Conservation (phyloP, 2,113 vertebrate genomes). For the Pelmatolapia mariae region DNA sequence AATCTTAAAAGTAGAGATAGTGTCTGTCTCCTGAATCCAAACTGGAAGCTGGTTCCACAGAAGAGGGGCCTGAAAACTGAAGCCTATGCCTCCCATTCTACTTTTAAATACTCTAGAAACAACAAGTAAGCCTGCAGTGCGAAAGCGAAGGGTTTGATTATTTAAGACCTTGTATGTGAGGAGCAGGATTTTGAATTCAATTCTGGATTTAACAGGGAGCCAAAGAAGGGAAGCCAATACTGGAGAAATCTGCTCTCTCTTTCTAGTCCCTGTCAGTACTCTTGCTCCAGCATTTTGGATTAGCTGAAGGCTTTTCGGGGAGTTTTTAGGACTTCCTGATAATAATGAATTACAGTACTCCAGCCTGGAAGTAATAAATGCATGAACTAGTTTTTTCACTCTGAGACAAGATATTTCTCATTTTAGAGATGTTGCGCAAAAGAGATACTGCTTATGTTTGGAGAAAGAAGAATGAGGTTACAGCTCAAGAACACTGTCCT, state of each 20-base stretch:
- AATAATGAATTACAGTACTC: no score
- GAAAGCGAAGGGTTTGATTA: background rate
- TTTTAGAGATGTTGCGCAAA: background rate
- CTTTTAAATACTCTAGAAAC: background rate
- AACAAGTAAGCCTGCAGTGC: fast-evolving
- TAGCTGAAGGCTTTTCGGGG: no score
- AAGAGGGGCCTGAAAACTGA: background rate
- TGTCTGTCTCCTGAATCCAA: background rate
- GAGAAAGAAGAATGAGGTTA: background rate
- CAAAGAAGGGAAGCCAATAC: background rate
- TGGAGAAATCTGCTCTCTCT: no score
- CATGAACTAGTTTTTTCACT: background rate
- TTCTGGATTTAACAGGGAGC: background rate
- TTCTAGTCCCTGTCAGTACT: no score
- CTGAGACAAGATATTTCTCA: background rate
- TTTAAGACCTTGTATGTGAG: background rate
- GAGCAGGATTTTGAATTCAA: background rate
- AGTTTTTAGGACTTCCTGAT: no score
- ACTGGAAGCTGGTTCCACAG: background rate
- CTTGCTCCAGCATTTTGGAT: no score
- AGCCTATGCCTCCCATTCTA: background rate
- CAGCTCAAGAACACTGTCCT: background rate
- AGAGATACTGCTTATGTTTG: background rate
- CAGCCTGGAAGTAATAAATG: no score
- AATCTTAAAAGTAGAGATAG: background rate